Conservation (phyloP, 2,888 invertebrate genomes). For the Cephus runcator region DNA sequence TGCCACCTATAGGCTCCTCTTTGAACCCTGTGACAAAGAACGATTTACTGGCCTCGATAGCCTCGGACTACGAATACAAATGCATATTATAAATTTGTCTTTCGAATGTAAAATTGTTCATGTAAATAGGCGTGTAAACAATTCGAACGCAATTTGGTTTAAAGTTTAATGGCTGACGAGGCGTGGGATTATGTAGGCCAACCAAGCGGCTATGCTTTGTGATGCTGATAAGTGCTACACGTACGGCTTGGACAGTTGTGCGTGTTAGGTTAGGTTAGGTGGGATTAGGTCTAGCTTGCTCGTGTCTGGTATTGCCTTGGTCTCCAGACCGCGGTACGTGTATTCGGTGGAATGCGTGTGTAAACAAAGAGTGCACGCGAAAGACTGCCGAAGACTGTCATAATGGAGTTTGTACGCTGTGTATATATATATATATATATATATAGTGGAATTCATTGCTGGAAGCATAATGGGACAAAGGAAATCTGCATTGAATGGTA, state of each 20-base stretch:
- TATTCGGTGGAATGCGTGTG: conserved; percentile 33
- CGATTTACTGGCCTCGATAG: neutral
- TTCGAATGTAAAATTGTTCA: neutral
- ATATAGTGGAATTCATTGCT: neutral
- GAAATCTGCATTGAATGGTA: conserved; percentile 25
- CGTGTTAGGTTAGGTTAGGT: neutral
- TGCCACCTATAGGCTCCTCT: neutral
- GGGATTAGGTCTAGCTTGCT: neutral
- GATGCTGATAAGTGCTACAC: conserved; percentile 38
- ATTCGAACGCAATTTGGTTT: neutral
- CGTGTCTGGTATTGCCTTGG: neutral
- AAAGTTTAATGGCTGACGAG: conserved; percentile 30
- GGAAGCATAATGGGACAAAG: conserved; percentile 29
- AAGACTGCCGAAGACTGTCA: neutral
- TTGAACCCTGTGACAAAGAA: neutral
- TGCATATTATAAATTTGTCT: neutral
- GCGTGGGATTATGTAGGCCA: conserved; percentile 48
- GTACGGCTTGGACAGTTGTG: neutral
- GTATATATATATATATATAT: neutral
- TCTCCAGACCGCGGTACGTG: neutral
- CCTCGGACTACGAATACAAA: neutral
- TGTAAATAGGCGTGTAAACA: neutral
- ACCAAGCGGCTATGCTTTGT: conserved; percentile 41
- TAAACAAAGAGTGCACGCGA: conserved; percentile 40
- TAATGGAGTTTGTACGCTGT: neutral